Conservation (phyloP, 2,113 vertebrate genomes). For the Calypte anna region DNA sequence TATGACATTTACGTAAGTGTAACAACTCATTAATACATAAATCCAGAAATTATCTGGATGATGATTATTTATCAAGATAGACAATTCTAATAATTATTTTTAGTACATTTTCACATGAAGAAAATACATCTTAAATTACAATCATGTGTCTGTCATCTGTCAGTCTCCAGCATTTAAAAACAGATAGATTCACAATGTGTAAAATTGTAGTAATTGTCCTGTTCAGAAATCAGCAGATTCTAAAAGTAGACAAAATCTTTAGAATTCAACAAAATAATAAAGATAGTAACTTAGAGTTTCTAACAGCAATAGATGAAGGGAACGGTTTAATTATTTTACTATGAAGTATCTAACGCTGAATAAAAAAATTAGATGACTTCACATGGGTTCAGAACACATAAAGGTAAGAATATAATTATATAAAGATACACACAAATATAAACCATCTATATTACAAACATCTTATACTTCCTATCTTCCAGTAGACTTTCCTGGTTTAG, state of each 20-base stretch:
- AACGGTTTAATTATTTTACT: not conserved
- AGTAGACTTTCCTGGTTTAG: not conserved
- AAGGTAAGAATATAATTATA: not conserved
- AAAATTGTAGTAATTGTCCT: not conserved
- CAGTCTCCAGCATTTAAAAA: not conserved
- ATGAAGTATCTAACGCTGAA: not conserved
- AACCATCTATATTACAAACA: not conserved
- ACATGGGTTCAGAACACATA: not conserved
- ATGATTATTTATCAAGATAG: not conserved
- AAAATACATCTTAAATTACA: not conserved
- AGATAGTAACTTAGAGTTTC: not conserved
- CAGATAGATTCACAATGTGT: not conserved
- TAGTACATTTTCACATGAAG: not conserved
- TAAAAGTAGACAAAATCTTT: not conserved
- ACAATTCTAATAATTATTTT: not conserved
- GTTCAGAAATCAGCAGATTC: not conserved
- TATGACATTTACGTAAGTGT: not conserved
- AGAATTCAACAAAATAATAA: not conserved
- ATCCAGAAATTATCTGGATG: not conserved
- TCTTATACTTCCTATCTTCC: not conserved
- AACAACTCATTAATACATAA: not conserved
- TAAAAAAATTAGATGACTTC: not conserved
- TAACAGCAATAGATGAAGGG: not conserved
- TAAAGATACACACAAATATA: not conserved
- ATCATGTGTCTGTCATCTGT: not conserved